phyloP scores from a whole-genome alignment of 2,113 vertebrate genomes.

The Eptesicus fuscus region DNA sequence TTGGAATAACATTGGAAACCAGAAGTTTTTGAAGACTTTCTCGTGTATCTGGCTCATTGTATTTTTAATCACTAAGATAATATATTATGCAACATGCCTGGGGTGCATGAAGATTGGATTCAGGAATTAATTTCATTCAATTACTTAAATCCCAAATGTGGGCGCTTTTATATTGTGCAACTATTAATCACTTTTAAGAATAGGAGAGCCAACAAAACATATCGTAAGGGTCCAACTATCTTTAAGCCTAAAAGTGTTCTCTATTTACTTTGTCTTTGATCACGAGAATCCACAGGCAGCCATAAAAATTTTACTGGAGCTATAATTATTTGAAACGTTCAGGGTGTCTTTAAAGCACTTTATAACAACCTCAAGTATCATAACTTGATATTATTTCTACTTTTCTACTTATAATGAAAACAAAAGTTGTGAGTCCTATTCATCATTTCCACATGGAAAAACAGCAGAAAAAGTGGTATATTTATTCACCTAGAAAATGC shows the following conservation, averaged over 20 bases:
- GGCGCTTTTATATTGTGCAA: conserved; percentile 67
- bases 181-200: conserved; percentile 77
- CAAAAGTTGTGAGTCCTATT: conserved; percentile 57
- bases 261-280: conserved; percentile 77
- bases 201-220: conserved; percentile 43
- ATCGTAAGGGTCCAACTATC: conserved; percentile 57
- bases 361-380: conserved; percentile 68
- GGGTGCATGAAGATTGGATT: conserved; percentile 64
- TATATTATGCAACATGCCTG: conserved; percentile 30
- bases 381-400: conserved; percentile 71
- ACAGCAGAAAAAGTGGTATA: conserved; percentile 58
- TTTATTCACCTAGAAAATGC: conserved; percentile 69
- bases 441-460: conserved; percentile 75
- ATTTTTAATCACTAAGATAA: conserved; percentile 40
- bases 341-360: conserved; percentile 65
- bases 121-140: conserved; percentile 76
- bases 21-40: background rate
- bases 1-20: background rate
- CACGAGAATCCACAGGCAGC: conserved; percentile 67
- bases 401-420: conserved; percentile 74
- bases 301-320: conserved; percentile 69
- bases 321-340: conserved; percentile 74
- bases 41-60: background rate
- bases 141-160: conserved; percentile 72
- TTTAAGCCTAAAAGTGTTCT: conserved; percentile 69